These are phyloP conservation scores for Hirundichthys speculiger DNA, from an alignment of 2,113 vertebrate genomes.

Conservation along the genomic window DNA sequence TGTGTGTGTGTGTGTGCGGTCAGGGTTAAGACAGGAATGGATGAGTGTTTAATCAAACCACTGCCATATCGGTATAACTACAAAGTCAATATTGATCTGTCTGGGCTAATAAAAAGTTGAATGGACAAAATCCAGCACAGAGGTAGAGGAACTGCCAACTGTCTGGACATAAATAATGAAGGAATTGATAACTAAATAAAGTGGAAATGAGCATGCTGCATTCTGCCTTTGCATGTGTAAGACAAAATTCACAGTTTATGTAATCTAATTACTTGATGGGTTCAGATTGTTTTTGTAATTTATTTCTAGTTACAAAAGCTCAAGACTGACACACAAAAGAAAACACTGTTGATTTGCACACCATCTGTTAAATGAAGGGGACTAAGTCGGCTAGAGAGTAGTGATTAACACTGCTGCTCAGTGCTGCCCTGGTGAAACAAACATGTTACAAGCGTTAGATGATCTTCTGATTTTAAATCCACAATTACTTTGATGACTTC, in stretches of 20 bases:
- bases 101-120: conserved; percentile 24
- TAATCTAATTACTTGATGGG: conserved; percentile 2
- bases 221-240: not conserved
- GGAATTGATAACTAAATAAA: conserved; percentile 28
- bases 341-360: not conserved
- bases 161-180: conserved; percentile 42
- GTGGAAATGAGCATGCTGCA: conserved; percentile 5
- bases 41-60: conserved; percentile 37
- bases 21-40: conserved; percentile 32
- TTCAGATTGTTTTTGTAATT: not conserved
- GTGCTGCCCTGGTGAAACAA: conserved; percentile 2
- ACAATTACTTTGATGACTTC: conserved; percentile 13
- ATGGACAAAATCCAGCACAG: conserved; percentile 27
- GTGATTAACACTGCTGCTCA: no score
- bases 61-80: conserved; percentile 43
- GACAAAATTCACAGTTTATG: conserved; percentile 1
- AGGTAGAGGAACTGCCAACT: conserved; percentile 1
- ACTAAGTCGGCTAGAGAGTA: no score
- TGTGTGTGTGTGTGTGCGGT: conserved; percentile 9
- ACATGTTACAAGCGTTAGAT: not conserved
- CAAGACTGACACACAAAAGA: not conserved
- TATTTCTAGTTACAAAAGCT: not conserved
- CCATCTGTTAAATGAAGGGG: no score
- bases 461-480: not conserved
- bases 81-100: conserved; percentile 60